Evolutionary conservation across 2,113 vertebrate genomes (phyloP).

Genomic region (Rattus norvegicus): DNA sequence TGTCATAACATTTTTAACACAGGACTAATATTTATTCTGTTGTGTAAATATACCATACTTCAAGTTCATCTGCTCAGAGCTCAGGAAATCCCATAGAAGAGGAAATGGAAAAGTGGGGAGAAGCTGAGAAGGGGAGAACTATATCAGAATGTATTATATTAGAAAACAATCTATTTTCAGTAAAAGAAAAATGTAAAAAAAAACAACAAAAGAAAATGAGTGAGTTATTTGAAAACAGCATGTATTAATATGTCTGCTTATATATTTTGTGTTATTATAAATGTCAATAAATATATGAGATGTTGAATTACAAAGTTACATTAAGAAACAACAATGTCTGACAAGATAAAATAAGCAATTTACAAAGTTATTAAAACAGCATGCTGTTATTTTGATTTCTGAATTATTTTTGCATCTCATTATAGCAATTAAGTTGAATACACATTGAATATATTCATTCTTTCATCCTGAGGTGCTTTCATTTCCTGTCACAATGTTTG

Average conservation of each 20-base stretch:
- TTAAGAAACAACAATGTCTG: background rate
- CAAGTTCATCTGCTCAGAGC: background rate
- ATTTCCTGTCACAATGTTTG: background rate
- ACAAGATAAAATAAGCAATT: background rate
- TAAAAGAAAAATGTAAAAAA: background rate
- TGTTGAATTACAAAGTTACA: background rate
- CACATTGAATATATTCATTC: background rate
- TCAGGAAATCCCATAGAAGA: background rate
- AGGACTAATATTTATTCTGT: background rate
- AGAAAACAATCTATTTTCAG: background rate
- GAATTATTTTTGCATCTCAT: background rate
- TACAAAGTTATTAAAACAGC: background rate
- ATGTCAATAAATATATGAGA: background rate
- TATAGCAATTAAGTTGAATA: slow-evolving; percentile 1
- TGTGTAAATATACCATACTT: background rate
- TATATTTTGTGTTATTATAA: background rate
- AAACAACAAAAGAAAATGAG: background rate
- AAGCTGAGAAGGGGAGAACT: background rate
- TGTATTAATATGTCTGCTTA: background rate
- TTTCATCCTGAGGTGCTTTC: background rate
- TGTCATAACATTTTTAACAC: background rate
- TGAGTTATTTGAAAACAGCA: background rate
- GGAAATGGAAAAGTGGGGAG: background rate
- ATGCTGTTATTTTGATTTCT: background rate
- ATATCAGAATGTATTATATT: background rate